These are phyloP conservation scores for Armadillidium nasatum DNA, from an alignment of 1,140 invertebrate species.

Conservation along the genomic window DNA sequence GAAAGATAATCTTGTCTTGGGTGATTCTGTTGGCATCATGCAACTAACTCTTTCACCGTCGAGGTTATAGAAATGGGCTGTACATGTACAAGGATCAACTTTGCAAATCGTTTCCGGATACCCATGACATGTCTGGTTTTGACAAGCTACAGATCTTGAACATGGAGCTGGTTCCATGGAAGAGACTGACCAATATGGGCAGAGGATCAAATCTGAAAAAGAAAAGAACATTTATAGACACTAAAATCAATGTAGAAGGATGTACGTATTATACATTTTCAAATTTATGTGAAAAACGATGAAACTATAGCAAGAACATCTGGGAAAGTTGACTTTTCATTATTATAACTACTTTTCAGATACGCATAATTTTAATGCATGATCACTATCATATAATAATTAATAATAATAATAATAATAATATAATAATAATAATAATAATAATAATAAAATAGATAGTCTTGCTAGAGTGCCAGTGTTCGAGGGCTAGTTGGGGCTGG, in stretches of 20 bases:
- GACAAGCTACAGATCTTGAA: constrained; percentile 48
- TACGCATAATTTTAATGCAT: too few relatives aligned
- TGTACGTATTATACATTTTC: too few relatives aligned
- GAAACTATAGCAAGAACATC: too few relatives aligned
- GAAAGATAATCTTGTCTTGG: constrained; percentile 39
- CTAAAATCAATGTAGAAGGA: too few relatives aligned
- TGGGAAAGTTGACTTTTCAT: too few relatives aligned
- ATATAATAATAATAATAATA: too few relatives aligned
- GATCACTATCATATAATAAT: too few relatives aligned
- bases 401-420: too few relatives aligned
- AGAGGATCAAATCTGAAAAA: constrained; percentile 48
- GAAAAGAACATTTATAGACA: constrained; percentile 18
- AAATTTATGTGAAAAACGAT: constrained; percentile 25
- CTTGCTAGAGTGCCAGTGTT: too few relatives aligned
- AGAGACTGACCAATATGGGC: constrained; percentile 46
- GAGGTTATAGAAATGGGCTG: constrained; percentile 46
- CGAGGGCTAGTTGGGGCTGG: too few relatives aligned
- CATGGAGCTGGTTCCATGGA: constrained; percentile 47
- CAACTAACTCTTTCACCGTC: constrained; percentile 42
- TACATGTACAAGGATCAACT: constrained; percentile 52
- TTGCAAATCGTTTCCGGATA: constrained; percentile 49
- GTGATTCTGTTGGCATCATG: constrained; percentile 35
- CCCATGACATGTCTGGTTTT: constrained; percentile 47
- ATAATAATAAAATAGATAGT: too few relatives aligned
- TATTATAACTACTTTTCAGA: too few relatives aligned